Conservation (phyloP, 2,797 vertebrate genomes). For the Capromys pilorides region DNA sequence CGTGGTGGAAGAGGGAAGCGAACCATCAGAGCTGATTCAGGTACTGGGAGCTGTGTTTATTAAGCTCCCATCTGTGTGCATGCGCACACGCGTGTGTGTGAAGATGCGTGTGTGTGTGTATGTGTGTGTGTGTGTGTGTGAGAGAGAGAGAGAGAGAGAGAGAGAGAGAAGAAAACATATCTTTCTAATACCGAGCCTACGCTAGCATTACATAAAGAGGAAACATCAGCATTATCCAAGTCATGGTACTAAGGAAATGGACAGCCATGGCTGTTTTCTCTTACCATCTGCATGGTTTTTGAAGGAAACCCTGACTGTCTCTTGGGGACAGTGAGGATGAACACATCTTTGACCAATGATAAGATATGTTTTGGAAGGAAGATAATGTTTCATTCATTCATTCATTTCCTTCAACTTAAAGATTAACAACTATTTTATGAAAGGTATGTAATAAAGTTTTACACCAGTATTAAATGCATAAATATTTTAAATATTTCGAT, state of each 20-base stretch:
- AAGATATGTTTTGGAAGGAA: constrained; percentile 36
- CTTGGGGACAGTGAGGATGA: background rate
- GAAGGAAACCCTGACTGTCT: background rate
- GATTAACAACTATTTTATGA: constrained; percentile 28
- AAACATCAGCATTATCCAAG: background rate
- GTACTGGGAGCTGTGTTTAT: constrained; percentile 79
- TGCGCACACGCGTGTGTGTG: too few relatives aligned
- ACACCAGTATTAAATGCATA: background rate
- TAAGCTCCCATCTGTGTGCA: background rate
- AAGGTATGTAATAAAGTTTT: constrained; percentile 58
- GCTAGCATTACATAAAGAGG: background rate
- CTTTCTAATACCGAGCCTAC: background rate
- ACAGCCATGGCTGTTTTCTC: background rate
- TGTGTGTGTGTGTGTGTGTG: background rate
- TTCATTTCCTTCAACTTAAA: constrained; percentile 36
- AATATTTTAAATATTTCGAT: constrained; percentile 53
- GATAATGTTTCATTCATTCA: background rate
- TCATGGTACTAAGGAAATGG: background rate
- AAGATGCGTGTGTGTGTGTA: too few relatives aligned
- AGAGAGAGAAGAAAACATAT: background rate
- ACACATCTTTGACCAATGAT: background rate
- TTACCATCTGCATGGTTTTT: background rate
- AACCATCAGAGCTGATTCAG: constrained; percentile 85
- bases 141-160: background rate
- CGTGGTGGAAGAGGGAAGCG: constrained; percentile 91